phyloP scores from a whole-genome alignment of 2,113 vertebrate species.

The Pachyramphus minor region DNA sequence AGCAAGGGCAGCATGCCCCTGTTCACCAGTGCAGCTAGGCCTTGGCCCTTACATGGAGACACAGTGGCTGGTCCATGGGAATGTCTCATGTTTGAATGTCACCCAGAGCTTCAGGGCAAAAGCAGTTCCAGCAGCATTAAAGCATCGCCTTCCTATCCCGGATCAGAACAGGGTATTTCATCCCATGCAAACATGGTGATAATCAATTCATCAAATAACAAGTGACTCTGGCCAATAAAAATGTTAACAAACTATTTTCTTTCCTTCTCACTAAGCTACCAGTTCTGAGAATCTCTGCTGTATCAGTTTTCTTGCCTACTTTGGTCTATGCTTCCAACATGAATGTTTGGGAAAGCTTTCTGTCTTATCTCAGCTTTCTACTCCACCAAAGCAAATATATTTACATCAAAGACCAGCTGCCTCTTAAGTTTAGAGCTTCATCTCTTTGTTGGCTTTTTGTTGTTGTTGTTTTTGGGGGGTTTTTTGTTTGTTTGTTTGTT shows the following conservation, averaged over 20 bases:
- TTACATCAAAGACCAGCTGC: not conserved
- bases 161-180: not conserved
- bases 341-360: not conserved
- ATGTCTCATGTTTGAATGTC: not conserved
- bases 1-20: not conserved
- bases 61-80: accelerated
- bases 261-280: not conserved
- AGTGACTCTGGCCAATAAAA: not conserved
- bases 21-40: not conserved
- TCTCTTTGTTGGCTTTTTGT: not conserved
- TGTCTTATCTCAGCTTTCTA: not conserved
- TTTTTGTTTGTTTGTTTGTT: not conserved
- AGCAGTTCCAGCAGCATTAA: not conserved
- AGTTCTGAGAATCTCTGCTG: not conserved
- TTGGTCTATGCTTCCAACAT: not conserved
- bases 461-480: too few species aligned
- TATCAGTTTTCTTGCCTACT: not conserved
- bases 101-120: not conserved
- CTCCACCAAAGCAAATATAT: not conserved
- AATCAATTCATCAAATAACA: not conserved
- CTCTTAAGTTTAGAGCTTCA: not conserved
- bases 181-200: not conserved
- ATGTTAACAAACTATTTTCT: not conserved
- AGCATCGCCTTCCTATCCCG: not conserved
- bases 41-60: not conserved